Conservation (phyloP, 2,888 invertebrate species). For the Agrilus cyanescens region DNA sequence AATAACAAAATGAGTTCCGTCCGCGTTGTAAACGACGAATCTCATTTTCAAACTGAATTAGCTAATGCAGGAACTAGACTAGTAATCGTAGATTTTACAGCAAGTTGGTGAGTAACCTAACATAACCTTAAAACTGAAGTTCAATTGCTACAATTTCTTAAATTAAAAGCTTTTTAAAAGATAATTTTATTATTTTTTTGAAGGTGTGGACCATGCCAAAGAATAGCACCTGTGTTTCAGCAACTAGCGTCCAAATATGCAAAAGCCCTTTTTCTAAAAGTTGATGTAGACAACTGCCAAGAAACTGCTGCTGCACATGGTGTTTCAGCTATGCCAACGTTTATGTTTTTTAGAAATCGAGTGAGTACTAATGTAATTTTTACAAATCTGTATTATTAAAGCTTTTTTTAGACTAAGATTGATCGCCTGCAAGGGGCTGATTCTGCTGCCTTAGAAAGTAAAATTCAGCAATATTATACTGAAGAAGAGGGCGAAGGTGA, state of each 20-base stretch:
- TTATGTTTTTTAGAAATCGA: conserved; percentile 84
- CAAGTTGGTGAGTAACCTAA: conserved; percentile 62
- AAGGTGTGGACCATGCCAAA: conserved; percentile 95
- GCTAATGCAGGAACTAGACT: conserved; percentile 74
- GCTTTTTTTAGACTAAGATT: conserved; percentile 55
- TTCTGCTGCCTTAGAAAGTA: conserved; percentile 65
- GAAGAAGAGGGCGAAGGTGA: conserved; percentile 54
- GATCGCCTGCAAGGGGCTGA: conserved; percentile 85
- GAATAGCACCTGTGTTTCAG: conserved; percentile 87
- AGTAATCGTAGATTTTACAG: conserved; percentile 91
- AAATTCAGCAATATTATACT: conserved; percentile 75
- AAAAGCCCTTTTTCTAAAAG: conserved; percentile 82
- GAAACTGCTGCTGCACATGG: conserved; percentile 81
- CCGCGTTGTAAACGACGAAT: conserved; percentile 58
- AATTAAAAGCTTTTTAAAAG: background rate
- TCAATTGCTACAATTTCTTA: background rate
- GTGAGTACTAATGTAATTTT: conserved; percentile 30
- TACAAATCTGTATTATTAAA: background rate
- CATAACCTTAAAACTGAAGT: background rate
- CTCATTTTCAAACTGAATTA: conserved; percentile 76
- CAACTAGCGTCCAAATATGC: conserved; percentile 79
- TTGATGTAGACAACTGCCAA: conserved; percentile 88
- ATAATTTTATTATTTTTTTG: conserved; percentile 12
- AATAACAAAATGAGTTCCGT: conserved; percentile 34
- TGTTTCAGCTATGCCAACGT: conserved; percentile 96